Evolutionary conservation across 2,113 vertebrate species (phyloP), one percentile per base, ranked within the genome.

Genomic region (Monopterus albus): DNA sequence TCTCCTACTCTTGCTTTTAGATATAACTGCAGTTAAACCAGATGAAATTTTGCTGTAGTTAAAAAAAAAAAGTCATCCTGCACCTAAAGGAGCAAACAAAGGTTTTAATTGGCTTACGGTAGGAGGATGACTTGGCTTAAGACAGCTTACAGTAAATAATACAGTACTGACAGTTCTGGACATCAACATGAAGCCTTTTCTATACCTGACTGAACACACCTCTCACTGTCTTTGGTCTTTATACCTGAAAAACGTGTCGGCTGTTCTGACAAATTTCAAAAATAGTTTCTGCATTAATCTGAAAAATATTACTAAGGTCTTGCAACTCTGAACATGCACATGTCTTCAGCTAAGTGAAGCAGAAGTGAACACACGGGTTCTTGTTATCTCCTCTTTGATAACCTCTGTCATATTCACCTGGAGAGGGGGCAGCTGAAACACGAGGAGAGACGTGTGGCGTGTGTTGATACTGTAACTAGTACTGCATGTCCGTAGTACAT

Each of bases 391-490:
- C 20, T 7, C 33, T 57, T 21, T 21, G 47, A n/a, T 11, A 20
- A 49, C 64, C 42, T 74, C 20, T 14, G 64, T 62, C 47, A 29
- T 15, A 63, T 64, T 47, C 25, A 31, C 31, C 28, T 1, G 18
- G n/a, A 18, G 17, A 38, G 25, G 42, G 55, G 42, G 1, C 3
- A 3, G 23, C 39, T 71, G 70, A 64, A 75, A 84, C 35, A 12
- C 1, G 23, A 84, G 62, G 36, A 52, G 4, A 39, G 68, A 59
- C 5, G 5, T 20, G 58, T 39, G 42, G 28, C n/a, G 56, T 49
- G 71, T 72, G 70, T 53, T 20, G 51, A 66, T 69, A 60, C 56
- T 56, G 75, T 69, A n/a, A n/a, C n/a, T n/a, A 28, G 50, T 81
- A 45, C 68, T 39, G n/a, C 68, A 29, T 9, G 20, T 63, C n/a